These are phyloP conservation scores for Thelaira solivaga DNA, from an alignment of 2,888 invertebrate genomes.

Conservation along the genomic window DNA sequence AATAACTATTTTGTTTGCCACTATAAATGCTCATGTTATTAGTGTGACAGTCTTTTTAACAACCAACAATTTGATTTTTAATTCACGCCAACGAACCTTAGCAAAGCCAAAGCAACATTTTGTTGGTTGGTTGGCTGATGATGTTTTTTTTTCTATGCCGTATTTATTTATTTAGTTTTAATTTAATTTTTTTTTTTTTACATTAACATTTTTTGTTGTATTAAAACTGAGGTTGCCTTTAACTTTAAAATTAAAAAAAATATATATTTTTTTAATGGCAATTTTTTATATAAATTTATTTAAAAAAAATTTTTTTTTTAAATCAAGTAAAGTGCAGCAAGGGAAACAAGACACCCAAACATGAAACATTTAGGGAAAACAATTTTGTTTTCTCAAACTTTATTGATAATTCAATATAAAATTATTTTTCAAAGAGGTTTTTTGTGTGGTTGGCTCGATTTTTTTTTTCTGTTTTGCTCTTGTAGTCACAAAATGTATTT, in stretches of 20 bases:
- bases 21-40: constrained; percentile 43
- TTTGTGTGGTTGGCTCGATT: neutral
- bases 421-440: constrained; percentile 32
- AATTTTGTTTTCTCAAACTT: no score
- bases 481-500: constrained; percentile 1
- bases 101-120: constrained; percentile 35
- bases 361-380: constrained; percentile 12
- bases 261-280: constrained; percentile 10
- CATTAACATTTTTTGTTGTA: neutral
- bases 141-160: constrained; percentile 14
- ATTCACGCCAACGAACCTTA: constrained; percentile 47
- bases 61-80: constrained; percentile 47
- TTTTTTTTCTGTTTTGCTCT: neutral
- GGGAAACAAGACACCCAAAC: neutral
- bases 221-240: constrained; percentile 19
- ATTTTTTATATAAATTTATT: neutral
- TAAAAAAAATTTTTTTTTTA: neutral
- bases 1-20: constrained; percentile 14
- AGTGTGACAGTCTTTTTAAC: constrained; percentile 53
- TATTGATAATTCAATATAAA: constrained; percentile 17
- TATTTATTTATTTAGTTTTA: neutral
- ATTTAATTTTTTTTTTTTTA: neutral
- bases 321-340: constrained; percentile 26
- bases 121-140: neutral
- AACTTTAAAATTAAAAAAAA: constrained; percentile 3